These are phyloP conservation scores for Sinella curviseta DNA, from an alignment of 1,140 invertebrate genomes.

Conservation along the genomic window DNA sequence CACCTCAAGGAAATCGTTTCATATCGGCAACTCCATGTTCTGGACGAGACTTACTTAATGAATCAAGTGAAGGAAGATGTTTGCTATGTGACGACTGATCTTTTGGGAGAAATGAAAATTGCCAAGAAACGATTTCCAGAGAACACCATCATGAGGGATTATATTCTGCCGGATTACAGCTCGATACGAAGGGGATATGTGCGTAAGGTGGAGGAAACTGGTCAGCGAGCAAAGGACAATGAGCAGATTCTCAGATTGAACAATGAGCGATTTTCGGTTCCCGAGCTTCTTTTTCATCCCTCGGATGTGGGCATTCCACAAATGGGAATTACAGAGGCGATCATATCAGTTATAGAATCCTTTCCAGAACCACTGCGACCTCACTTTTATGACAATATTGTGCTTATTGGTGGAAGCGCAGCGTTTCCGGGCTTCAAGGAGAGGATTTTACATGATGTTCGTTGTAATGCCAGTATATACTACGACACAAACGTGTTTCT, in stretches of 20 bases:
- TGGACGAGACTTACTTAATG: conserved; percentile 98
- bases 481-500: conserved; percentile 72
- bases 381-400: conserved; percentile 83
- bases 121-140: conserved; percentile 65
- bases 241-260: conserved; percentile 77
- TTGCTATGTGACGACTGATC: conserved; percentile 89
- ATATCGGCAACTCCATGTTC: conserved; percentile 93
- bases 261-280: conserved; percentile 89
- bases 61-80: conserved; percentile 98
- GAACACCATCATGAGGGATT: conserved; percentile 79
- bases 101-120: conserved; percentile 78
- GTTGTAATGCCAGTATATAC: conserved; percentile 73
- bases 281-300: conserved; percentile 93
- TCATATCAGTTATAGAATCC: conserved; percentile 70
- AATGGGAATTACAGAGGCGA: conserved; percentile 90
- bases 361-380: conserved; percentile 77
- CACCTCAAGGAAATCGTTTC: conserved; percentile 97
- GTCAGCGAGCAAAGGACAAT: conserved; percentile 63
- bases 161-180: conserved; percentile 94
- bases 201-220: conserved; percentile 58
- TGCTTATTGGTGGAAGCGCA: conserved; percentile 87
- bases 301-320: conserved; percentile 91
- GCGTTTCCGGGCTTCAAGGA: conserved; percentile 81
- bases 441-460: conserved; percentile 74
- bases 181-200: conserved; percentile 79